Evolutionary conservation across 2,113 vertebrate species (phyloP), one percentile per base, ranked within the genome.

Genomic region (Ctenomys sociabilis): DNA sequence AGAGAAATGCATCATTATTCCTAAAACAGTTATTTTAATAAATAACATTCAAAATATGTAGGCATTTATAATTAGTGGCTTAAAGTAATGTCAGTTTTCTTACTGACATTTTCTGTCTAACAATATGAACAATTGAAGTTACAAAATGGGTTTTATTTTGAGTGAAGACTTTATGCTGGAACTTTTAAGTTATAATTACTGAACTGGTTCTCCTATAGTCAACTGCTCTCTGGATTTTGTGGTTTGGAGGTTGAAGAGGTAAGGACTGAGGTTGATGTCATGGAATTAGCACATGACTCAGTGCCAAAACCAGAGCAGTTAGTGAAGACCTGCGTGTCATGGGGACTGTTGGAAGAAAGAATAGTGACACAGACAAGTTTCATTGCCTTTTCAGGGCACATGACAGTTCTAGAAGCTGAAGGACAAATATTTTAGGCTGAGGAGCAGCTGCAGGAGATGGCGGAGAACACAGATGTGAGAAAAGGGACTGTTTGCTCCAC

Each of bases 11-110:
- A n/a, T 85, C 72, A 81, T 68, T 75, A 77, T 61, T 75, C 13
- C 16, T 77, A 90, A 95, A 87, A 80, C 21, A 57, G 43, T 54
- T 26, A 54, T 88, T 81, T 84, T 54, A 85, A 84, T 84, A 35
- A 85, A 84, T 84, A 35, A 3, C 2, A 92, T 88, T 90, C 54
- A 37, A 85, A 63, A 93, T 66, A 66, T n/a, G 3, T 7, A 68
- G 2, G 0, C 77, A 57, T 63, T 91, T 59, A 75, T 1, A 70
- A 82, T 81, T 73, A 87, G 72, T 63, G 68, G 13, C 9, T 89
- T 68, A 54, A 89, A 63, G 11, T 45, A 93, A 90, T 37, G 43
- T 3, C 75, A 87, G 2, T 32, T 78, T 94, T 80, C 28, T 84
- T 85, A 63, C 28, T 86, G 30, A 54, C 9, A 45, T 40, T 77